phyloP scores from a whole-genome alignment of 2,113 vertebrate species.

The Garra rufa region DNA sequence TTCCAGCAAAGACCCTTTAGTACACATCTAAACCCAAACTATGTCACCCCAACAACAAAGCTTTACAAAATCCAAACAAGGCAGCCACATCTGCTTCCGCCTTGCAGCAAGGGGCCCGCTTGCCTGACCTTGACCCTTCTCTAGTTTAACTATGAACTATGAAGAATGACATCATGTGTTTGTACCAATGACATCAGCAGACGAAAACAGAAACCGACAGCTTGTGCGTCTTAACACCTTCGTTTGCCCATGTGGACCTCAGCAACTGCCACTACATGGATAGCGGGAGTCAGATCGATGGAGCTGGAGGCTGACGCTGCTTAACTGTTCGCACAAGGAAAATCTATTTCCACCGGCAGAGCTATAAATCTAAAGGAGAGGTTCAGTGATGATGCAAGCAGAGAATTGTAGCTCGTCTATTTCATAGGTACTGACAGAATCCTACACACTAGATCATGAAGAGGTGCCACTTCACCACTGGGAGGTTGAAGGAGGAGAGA shows the following conservation, averaged over 20 bases:
- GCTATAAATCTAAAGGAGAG: conserved; percentile 51
- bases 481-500: conserved; percentile 36
- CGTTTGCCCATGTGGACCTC: conserved; percentile 33
- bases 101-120: not conserved
- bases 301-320: conserved; percentile 44
- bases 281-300: conserved; percentile 35
- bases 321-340: conserved; percentile 31
- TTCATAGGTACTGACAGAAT: conserved; percentile 43
- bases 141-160: not conserved
- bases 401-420: conserved; percentile 38
- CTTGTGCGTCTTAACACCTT: conserved; percentile 64
- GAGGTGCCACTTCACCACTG: not conserved
- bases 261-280: conserved; percentile 7
- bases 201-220: conserved; percentile 49
- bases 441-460: conserved; percentile 26
- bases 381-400: conserved; percentile 39
- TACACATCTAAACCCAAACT: conserved; percentile 23
- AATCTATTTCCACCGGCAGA: conserved; percentile 36
- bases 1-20: conserved; percentile 3
- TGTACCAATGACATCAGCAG: conserved; percentile 64
- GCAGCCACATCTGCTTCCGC: not conserved
- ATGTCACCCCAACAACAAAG: not conserved
- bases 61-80: conserved; percentile 4
- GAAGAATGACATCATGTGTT: conserved; percentile 62
- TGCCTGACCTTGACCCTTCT: conserved; percentile 53